Evolutionary conservation across 1,140 invertebrate species (phyloP).

Genomic region (Drosophila lacertosa): DNA sequence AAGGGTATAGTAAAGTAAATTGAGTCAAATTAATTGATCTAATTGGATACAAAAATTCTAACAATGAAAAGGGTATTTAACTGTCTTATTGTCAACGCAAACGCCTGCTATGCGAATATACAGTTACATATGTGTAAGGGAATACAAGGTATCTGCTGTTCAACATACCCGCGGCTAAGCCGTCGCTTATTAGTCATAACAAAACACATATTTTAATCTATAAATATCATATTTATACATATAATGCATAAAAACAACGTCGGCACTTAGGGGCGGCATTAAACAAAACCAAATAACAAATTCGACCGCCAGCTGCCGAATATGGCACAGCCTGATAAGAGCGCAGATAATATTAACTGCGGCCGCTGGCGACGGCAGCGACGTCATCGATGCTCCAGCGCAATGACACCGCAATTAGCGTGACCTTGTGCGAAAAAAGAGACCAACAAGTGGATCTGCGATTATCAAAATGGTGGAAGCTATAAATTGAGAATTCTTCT

Average conservation of each 20-base stretch:
- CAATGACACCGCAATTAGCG: conserved; percentile 29
- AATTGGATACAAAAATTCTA: neutral
- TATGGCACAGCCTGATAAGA: conserved; percentile 37
- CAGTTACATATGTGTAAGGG: too few species aligned
- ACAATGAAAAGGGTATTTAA: neutral
- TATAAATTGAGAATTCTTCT: conserved; percentile 6
- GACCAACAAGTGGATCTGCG: conserved; percentile 69
- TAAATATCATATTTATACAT: conserved; percentile 9
- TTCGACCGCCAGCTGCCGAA: conserved; percentile 19
- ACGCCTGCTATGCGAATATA: too few species aligned
- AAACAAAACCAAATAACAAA: conserved; percentile 32
- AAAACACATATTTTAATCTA: conserved; percentile 22
- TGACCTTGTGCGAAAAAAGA: conserved; percentile 59
- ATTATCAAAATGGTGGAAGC: conserved; percentile 11
- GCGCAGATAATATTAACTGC: neutral
- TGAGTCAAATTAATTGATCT: too few species aligned
- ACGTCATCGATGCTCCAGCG: conserved; percentile 46
- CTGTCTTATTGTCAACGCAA: too few species aligned
- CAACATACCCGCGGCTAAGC: neutral
- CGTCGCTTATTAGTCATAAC: conserved; percentile 27
- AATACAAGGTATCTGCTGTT: too few species aligned
- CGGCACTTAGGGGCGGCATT: conserved; percentile 23
- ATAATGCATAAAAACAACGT: conserved; percentile 6
- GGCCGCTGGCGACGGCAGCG: neutral
- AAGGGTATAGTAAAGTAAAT: too few species aligned